Base-by-base conservation (phyloP, 2,113 vertebrate genomes). In the Neoarius graeffei region DNA sequence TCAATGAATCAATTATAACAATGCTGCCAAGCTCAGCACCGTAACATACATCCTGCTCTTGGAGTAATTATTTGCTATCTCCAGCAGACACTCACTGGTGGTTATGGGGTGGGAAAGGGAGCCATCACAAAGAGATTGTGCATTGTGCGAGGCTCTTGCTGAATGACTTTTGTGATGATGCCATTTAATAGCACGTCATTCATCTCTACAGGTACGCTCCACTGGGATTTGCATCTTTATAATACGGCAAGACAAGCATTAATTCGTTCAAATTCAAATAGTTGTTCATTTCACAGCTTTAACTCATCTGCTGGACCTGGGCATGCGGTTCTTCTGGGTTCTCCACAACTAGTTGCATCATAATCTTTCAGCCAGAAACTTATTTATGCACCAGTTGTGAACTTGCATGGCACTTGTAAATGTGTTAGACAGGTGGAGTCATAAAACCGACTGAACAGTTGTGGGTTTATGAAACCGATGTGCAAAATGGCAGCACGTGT, bases 11-110 rank as follows among this genome's bases (percentile, higher is more conserved):
- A 67, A 85, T 90, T 89, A 85, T 85, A 88, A 87, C 85, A 87
- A 80, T 82, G 67, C 84, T 62, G 84, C 81, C 74, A 17, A 88
- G 84, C 86, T 87, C 81, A 84, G 86, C 86, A 71, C 76, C 85
- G 64, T 74, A 85, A 85, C 57, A 54, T 85, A 85, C 87, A 85
- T 85, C 79, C 84, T 35, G 62, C 48, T 23, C 59, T 79, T 69
- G 74, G 59, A 87, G 85, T 90, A 84, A 90, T 90, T 88, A 85
- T 90, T 86, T 73, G 90, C 85, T 89, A 90, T 91, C 90, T 87
- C 77, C 30, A 56, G 85, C 85, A 87, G 79, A 87, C 88, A 86
- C 60, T 27, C 81, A 62, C 84, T 60, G 84, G 89, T 80, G 57
- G 87, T 81, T 82, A 35, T 54, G 77, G 74, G 79, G 48, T 88